Evolutionary conservation across 2,888 invertebrate genomes (phyloP).

Genomic region (Disparrhopalites patrizii): DNA sequence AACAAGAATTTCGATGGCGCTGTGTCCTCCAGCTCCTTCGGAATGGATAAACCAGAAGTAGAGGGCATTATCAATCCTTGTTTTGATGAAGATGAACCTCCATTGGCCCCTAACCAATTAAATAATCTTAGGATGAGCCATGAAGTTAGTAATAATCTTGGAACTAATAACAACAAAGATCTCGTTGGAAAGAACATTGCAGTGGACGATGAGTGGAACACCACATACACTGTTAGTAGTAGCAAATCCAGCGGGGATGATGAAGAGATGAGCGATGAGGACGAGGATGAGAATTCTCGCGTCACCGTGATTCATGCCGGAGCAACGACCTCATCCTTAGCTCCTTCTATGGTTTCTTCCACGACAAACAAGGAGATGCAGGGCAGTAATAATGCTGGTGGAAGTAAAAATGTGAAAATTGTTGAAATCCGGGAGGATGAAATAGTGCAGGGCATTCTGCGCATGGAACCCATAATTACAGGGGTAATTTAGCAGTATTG

Average conservation of each 20-base stretch:
- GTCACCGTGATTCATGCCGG: conserved; percentile 22
- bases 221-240: conserved; percentile 12
- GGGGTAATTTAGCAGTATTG: background rate
- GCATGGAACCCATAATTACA: conserved; percentile 50
- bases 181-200: background rate
- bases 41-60: too few relatives aligned
- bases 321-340: background rate
- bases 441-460: conserved; percentile 63
- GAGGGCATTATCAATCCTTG: conserved; percentile 47
- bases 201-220: conserved; percentile 19
- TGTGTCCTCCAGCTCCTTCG: too few relatives aligned
- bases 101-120: conserved; percentile 34
- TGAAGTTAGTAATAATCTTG: too few relatives aligned
- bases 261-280: conserved; percentile 11
- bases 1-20: too few relatives aligned
- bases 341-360: too few relatives aligned
- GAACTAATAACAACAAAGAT: background rate
- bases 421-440: conserved; percentile 68
- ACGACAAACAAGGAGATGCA: too few relatives aligned
- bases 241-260: background rate
- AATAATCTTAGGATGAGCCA: too few relatives aligned
- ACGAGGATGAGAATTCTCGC: conserved; percentile 21
- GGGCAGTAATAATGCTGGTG: background rate
- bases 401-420: conserved; percentile 47
- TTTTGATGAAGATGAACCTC: conserved; percentile 46